Evolutionary conservation across 2,888 invertebrate genomes (phyloP).

Genomic region (Steinernema carpocapsae): DNA sequence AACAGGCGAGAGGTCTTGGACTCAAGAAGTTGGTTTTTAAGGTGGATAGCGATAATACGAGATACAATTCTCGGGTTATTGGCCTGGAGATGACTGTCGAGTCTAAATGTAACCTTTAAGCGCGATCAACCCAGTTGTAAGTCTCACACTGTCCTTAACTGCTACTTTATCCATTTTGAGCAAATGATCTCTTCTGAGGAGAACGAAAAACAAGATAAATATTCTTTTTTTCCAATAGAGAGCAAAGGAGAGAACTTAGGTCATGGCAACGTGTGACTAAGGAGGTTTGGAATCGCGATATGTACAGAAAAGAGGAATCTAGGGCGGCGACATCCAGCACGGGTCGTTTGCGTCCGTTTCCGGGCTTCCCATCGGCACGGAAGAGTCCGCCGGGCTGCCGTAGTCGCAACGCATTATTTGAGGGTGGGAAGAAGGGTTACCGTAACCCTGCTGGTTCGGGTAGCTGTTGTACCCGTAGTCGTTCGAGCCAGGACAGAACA

Average conservation of each 20-base stretch:
- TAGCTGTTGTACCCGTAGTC: constrained; percentile 3
- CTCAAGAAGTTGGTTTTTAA: too few relatives aligned
- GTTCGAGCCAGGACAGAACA: constrained; percentile 8
- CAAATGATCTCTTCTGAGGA: neutral
- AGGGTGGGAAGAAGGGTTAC: neutral
- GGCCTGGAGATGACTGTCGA: too few relatives aligned
- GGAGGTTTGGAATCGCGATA: neutral
- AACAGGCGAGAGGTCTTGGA: too few relatives aligned
- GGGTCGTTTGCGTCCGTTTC: neutral
- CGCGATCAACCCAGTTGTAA: too few relatives aligned
- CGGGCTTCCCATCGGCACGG: neutral
- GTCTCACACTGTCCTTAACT: too few relatives aligned
- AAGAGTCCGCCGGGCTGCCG: constrained; percentile 2
- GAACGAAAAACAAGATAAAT: neutral
- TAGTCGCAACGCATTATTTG: constrained; percentile 4
- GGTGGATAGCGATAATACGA: too few relatives aligned
- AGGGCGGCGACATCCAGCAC: constrained; percentile 9
- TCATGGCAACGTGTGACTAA: constrained; percentile 25
- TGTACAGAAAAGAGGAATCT: constrained; percentile 1
- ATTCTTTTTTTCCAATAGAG: neutral
- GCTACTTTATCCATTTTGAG: neutral
- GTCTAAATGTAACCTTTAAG: too few relatives aligned
- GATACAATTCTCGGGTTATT: too few relatives aligned
- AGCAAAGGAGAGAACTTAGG: neutral
- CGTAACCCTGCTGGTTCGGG: neutral